phyloP scores from a whole-genome alignment of 2,797 vertebrate genomes.

The Pangasius macronema region DNA sequence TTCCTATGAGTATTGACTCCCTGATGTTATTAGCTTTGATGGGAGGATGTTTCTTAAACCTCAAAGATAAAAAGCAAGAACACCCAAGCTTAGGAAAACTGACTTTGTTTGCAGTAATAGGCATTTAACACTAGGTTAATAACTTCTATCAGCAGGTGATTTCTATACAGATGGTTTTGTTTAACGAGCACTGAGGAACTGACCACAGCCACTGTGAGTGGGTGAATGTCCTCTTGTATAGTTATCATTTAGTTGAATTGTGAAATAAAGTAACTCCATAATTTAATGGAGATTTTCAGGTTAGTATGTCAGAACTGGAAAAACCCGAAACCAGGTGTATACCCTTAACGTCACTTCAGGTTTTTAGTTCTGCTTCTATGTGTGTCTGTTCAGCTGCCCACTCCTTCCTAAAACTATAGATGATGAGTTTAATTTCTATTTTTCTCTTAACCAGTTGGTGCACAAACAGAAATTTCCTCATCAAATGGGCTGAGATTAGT shows the following conservation, averaged over 20 bases:
- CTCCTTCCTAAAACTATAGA: background rate
- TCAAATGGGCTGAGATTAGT: background rate
- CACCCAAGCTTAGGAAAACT: background rate
- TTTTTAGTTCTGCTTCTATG: background rate
- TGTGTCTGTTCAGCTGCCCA: background rate
- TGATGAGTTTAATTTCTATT: background rate
- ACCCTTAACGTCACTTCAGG: background rate
- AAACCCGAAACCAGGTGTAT: background rate
- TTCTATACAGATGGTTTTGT: background rate
- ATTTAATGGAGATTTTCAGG: background rate
- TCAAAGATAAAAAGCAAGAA: background rate
- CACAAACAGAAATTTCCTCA: background rate
- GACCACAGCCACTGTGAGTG: background rate
- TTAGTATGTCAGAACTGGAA: background rate
- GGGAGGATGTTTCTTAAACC: background rate
- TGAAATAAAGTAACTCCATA: background rate
- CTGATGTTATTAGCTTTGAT: constrained; percentile 7
- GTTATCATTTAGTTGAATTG: background rate
- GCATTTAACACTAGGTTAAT: constrained; percentile 2
- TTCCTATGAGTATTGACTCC: background rate
- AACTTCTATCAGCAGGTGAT: background rate
- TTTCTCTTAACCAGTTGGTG: background rate
- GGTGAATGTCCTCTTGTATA: background rate
- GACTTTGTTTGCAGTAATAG: background rate
- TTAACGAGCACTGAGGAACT: background rate